Conservation (phyloP, 1,140 invertebrate genomes). For the Drosophila obscura region DNA sequence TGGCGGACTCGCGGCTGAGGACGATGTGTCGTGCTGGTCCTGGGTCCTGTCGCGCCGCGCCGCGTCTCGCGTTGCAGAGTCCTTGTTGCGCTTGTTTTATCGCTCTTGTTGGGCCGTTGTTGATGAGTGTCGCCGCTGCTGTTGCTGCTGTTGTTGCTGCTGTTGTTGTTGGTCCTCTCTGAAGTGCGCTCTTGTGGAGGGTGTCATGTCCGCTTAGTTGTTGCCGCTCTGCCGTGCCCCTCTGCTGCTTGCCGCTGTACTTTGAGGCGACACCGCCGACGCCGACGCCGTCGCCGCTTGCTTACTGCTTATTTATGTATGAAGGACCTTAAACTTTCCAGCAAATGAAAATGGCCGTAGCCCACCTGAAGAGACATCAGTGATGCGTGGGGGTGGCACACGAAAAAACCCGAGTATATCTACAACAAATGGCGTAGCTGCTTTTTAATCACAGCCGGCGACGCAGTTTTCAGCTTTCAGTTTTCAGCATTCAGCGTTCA, state of each 20-base stretch:
- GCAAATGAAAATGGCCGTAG: slow-evolving; percentile 71
- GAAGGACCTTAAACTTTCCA: slow-evolving; percentile 81
- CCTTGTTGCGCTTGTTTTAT: slow-evolving; percentile 81
- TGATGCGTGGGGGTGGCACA: slow-evolving; percentile 31
- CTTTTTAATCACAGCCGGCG: slow-evolving; percentile 75
- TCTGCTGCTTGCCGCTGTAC: slow-evolving; percentile 55
- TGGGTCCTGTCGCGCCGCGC: not conserved
- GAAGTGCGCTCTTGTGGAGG: slow-evolving; percentile 72
- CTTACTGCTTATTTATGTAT: slow-evolving; percentile 81
- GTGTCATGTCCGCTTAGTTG: slow-evolving; percentile 78
- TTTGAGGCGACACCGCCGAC: slow-evolving; percentile 71
- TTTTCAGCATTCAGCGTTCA: slow-evolving; percentile 23
- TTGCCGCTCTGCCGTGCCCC: slow-evolving; percentile 29
- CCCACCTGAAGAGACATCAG: slow-evolving; percentile 7
- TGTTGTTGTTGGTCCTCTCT: slow-evolving; percentile 61
- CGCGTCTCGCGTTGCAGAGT: slow-evolving; percentile 68
- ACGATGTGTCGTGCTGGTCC: slow-evolving; percentile 72
- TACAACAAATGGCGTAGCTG: slow-evolving; percentile 59
- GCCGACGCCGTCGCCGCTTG: slow-evolving; percentile 13
- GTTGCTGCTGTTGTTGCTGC: slow-evolving; percentile 38
- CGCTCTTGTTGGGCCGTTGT: slow-evolving; percentile 73
- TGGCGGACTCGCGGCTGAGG: slow-evolving; percentile 35
- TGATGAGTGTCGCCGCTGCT: slow-evolving; percentile 70
- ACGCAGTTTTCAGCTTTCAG: slow-evolving; percentile 49
- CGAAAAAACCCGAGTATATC: slow-evolving; percentile 29